phyloP scores from a whole-genome alignment of 2,888 invertebrate genomes.

The Spodoptera exigua region DNA sequence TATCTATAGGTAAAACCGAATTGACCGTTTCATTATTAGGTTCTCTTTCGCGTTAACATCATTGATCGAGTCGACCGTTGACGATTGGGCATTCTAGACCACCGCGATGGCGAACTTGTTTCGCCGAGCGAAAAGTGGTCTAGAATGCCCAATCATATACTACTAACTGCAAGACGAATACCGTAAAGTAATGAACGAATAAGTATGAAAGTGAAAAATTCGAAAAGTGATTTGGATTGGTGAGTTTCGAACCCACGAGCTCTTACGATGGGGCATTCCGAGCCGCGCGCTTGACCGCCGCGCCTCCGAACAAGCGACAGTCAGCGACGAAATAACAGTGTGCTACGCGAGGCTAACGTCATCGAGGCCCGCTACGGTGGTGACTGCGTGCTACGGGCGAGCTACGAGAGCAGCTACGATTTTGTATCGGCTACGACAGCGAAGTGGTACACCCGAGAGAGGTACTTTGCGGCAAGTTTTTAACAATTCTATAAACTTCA shows the following conservation, averaged over 20 bases:
- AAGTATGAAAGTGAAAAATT: too few relatives aligned
- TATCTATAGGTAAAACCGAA: too few relatives aligned
- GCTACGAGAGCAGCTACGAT: conserved; percentile 1
- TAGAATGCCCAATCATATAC: too few relatives aligned
- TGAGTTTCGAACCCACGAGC: conserved; percentile 6
- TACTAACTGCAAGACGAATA: too few relatives aligned
- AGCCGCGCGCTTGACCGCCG: conserved; percentile 1
- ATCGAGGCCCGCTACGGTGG: conserved; percentile 2
- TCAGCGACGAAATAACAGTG: conserved; percentile 3
- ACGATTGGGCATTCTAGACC: too few relatives aligned
- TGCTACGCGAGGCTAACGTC: conserved; percentile 13
- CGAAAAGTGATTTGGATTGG: conserved; percentile 2
- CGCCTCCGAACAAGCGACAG: conserved; percentile 1
- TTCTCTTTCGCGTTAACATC: too few relatives aligned
- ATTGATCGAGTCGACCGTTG: too few relatives aligned
- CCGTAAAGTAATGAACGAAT: too few relatives aligned
- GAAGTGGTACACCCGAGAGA: too few relatives aligned
- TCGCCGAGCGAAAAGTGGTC: too few relatives aligned
- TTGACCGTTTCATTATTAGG: too few relatives aligned
- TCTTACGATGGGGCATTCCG: neutral
- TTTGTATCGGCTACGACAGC: conserved; percentile 12
- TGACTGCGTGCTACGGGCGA: conserved; percentile 3
- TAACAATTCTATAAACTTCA: neutral
- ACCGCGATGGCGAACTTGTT: too few relatives aligned
- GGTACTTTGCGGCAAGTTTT: conserved; percentile 6